phyloP scores from a whole-genome alignment of 1,140 invertebrate species.

The Pseudomyrmex concolor region DNA sequence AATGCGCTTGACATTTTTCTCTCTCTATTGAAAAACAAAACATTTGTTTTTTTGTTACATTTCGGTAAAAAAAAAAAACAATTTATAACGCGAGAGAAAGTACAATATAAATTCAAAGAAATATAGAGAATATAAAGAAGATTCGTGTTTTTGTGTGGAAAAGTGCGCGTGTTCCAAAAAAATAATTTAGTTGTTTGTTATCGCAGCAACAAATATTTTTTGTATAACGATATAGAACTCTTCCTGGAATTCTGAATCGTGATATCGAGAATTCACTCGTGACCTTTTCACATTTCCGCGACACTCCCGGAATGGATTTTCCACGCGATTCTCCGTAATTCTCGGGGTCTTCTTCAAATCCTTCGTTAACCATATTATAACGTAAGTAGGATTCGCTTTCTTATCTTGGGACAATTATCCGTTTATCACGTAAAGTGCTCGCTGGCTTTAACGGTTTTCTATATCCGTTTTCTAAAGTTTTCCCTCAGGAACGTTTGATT shows the following conservation, averaged over 20 bases:
- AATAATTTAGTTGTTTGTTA: neutral
- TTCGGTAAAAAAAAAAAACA: too few relatives aligned
- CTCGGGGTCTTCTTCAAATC: constrained; percentile 21
- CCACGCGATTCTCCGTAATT: constrained; percentile 30
- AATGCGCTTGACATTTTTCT: too few relatives aligned
- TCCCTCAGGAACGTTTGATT: neutral
- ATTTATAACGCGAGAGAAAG: too few relatives aligned
- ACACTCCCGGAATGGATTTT: constrained; percentile 41
- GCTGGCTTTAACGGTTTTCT: constrained; percentile 18
- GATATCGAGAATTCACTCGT: constrained; percentile 24
- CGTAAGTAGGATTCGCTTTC: constrained; percentile 5
- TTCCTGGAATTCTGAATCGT: constrained; percentile 5
- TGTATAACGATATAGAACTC: neutral
- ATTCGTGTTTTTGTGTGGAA: neutral
- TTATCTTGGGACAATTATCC: constrained; percentile 33
- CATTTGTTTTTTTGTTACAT: too few relatives aligned
- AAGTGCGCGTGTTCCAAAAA: neutral
- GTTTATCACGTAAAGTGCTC: constrained; percentile 12
- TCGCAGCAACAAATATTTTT: neutral
- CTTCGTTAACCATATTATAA: constrained; percentile 49
- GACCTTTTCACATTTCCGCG: constrained; percentile 39
- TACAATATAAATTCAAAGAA: too few relatives aligned
- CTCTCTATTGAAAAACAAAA: too few relatives aligned
- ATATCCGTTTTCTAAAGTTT: neutral
- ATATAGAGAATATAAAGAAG: constrained; percentile 4